phyloP scores from a whole-genome alignment of 2,888 invertebrate genomes.

The Cheilosia grossa region DNA sequence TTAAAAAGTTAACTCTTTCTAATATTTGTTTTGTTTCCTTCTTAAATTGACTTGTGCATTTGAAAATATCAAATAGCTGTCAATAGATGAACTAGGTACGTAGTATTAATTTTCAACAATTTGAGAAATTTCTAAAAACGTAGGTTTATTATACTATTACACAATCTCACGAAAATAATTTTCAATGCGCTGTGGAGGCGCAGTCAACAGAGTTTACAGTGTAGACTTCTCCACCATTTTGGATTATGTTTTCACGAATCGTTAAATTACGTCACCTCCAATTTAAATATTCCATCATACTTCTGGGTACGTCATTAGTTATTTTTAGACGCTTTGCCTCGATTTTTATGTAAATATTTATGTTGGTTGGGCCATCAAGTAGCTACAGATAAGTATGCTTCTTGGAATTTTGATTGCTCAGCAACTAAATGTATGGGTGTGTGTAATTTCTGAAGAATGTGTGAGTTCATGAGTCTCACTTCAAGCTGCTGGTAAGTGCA shows the following conservation, averaged over 20 bases:
- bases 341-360: conserved; percentile 61
- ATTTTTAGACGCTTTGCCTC: conserved; percentile 63
- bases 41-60: no score
- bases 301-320: conserved; percentile 60
- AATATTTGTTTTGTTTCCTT: no score
- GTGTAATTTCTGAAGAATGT: not conserved
- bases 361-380: conserved; percentile 23
- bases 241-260: conserved; percentile 42
- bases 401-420: conserved; percentile 36
- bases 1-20: no score
- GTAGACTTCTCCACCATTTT: conserved; percentile 34
- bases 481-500: no score
- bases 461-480: not conserved
- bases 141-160: no score
- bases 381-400: conserved; percentile 5
- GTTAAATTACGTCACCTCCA: conserved; percentile 60
- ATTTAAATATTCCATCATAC: conserved; percentile 51
- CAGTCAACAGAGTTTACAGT: not conserved
- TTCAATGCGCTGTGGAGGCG: conserved; percentile 11
- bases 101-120: no score
- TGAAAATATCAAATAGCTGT: no score
- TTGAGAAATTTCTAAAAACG: not conserved
- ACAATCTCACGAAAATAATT: not conserved
- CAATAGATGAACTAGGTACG: no score
- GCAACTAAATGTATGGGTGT: not conserved